Percentiles rank a stretch among this genome's conserved stretches.
phyloP scores from a whole-genome alignment of 2,797 vertebrate species.

The Picus viridis region DNA sequence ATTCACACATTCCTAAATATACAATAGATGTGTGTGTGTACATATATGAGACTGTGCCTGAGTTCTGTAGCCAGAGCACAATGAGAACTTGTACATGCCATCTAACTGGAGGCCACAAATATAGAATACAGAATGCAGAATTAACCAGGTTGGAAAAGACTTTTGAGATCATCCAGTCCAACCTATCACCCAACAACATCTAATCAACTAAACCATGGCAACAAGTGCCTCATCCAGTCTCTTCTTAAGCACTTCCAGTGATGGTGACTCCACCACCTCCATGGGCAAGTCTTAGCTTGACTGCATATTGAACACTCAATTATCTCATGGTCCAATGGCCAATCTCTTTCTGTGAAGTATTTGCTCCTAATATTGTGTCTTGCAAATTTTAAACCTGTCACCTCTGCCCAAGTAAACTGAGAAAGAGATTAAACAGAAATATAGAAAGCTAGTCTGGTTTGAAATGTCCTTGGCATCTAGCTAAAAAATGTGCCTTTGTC shows the following conservation, averaged over 20 bases:
- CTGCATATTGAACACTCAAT: too few species aligned
- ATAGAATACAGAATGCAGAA: too few species aligned
- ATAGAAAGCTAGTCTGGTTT: neutral
- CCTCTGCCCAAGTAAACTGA: neutral
- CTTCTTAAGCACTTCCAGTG: too few species aligned
- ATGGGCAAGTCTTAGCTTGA: too few species aligned
- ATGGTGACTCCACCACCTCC: too few species aligned
- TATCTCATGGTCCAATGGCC: too few species aligned
- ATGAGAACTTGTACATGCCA: neutral
- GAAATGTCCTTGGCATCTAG: neutral
- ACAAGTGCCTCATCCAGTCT: too few species aligned
- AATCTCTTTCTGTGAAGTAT: too few species aligned
- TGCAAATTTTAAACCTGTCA: neutral
- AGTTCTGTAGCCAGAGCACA: neutral
- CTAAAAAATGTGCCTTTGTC: neutral
- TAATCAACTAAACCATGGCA: too few species aligned
- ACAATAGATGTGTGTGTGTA: neutral
- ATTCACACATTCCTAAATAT: neutral
- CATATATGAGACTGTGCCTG: fast-evolving
- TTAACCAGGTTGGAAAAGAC: too few species aligned
- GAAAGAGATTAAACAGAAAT: neutral
- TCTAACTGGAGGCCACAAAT: neutral
- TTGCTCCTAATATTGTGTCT: neutral
- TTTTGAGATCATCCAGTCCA: too few species aligned
- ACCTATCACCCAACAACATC: too few species aligned